Percentiles rank a stretch among this genome's conserved stretches.
Conservation (phyloP, 1,140 invertebrate species). For the Lamellibrachia luymesi region DNA sequence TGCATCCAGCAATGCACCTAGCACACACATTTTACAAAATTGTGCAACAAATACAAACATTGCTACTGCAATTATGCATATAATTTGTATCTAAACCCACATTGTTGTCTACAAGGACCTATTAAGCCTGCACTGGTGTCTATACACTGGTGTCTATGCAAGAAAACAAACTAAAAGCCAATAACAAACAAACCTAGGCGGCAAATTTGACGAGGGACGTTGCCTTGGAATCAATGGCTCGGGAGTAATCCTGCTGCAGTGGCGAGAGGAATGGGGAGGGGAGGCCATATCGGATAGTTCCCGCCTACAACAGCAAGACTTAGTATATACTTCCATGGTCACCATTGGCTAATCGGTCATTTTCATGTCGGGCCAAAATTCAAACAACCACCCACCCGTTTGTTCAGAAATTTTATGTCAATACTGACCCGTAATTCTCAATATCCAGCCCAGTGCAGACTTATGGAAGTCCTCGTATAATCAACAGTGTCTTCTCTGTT, state of each 20-base stretch:
- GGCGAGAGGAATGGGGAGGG: constrained; percentile 46
- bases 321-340: not conserved
- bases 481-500: not conserved
- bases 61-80: too few species aligned
- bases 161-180: not conserved
- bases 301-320: constrained; percentile 38
- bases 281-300: constrained; percentile 42
- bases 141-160: not conserved
- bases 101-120: not conserved
- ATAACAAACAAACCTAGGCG: constrained; percentile 10
- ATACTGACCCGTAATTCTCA: not conserved
- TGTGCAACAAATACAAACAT: not conserved
- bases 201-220: constrained; percentile 22
- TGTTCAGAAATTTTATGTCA: not conserved
- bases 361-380: not conserved
- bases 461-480: not conserved
- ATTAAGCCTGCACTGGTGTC: not conserved
- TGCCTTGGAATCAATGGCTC: constrained; percentile 29
- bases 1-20: too few species aligned
- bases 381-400: not conserved
- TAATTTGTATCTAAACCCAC: not conserved
- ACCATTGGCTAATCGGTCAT: not conserved
- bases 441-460: not conserved
- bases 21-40: too few species aligned
- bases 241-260: constrained; percentile 44